These are phyloP conservation scores for Rotaria socialis DNA, from an alignment of 2,888 invertebrate species.

Conservation along the genomic window DNA sequence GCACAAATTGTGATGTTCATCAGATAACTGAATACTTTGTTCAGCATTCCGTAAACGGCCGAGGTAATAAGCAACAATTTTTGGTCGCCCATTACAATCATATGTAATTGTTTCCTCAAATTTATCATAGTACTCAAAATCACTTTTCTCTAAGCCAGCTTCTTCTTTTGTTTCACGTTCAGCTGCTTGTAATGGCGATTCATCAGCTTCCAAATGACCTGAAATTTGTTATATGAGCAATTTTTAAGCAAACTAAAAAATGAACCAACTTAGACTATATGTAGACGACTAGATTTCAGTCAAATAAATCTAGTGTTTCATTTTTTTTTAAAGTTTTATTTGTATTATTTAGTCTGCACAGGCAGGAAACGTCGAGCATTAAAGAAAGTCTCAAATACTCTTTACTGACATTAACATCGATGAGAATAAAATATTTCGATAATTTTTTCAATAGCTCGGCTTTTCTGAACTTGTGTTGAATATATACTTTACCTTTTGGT, in stretches of 20 bases:
- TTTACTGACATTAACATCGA: too few relatives aligned
- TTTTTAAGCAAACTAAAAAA: too few relatives aligned
- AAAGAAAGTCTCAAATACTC: too few relatives aligned
- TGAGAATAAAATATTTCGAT: too few relatives aligned
- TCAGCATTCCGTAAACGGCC: conserved; percentile 72
- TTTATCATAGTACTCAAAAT: conserved; percentile 64
- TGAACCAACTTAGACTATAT: too few relatives aligned
- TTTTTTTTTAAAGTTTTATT: too few relatives aligned
- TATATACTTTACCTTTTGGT: conserved; percentile 67
- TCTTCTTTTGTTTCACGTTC: conserved; percentile 83
- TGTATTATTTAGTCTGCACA: too few relatives aligned
- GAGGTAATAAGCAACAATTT: conserved; percentile 67
- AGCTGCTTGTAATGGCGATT: conserved; percentile 75
- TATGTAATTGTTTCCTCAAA: conserved; percentile 54
- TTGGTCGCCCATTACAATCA: conserved; percentile 52
- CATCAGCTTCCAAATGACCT: conserved; percentile 86
- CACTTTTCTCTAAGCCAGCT: conserved; percentile 72
- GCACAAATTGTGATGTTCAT: conserved; percentile 75
- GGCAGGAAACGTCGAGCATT: too few relatives aligned
- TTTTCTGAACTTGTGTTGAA: too few relatives aligned
- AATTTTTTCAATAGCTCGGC: too few relatives aligned
- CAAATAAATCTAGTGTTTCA: too few relatives aligned
- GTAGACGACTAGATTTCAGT: too few relatives aligned
- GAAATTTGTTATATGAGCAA: neutral
- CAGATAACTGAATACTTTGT: conserved; percentile 68